A percentile compares a stretch with the other conserved stretches of the same genome.
These are phyloP conservation scores for Mechanitis messenoides DNA, from an alignment of 2,888 invertebrate genomes.

Conservation along the genomic window DNA sequence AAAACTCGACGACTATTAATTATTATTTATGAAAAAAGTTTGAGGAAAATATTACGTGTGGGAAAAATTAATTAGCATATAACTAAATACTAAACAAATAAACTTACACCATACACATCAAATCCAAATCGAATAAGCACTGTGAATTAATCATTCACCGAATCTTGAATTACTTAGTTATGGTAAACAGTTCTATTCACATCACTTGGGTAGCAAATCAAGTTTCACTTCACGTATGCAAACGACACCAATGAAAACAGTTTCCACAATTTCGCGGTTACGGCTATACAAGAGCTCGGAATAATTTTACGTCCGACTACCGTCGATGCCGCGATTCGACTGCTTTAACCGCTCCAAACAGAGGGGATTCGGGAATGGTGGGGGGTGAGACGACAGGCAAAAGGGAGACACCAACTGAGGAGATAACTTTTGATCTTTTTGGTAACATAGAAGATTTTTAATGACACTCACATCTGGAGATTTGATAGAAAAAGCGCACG, in stretches of 20 bases:
- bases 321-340: conserved; percentile 57
- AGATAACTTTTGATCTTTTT: conserved; percentile 77
- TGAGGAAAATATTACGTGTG: not conserved
- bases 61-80: conserved; percentile 3
- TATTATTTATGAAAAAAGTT: not conserved
- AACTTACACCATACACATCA: conserved; percentile 30
- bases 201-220: conserved; percentile 56
- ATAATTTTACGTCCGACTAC: conserved; percentile 44
- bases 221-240: conserved; percentile 68
- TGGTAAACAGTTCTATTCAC: conserved; percentile 42
- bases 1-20: no score
- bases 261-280: conserved; percentile 57
- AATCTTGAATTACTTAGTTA: conserved; percentile 27
- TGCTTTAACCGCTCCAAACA: conserved; percentile 42
- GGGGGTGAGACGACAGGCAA: conserved; percentile 51
- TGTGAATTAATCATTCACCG: conserved; percentile 30
- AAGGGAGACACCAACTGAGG: conserved; percentile 57
- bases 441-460: conserved; percentile 70
- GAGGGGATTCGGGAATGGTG: conserved; percentile 44
- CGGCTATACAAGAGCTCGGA: conserved; percentile 31
- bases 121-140: conserved; percentile 30
- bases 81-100: conserved; percentile 10
- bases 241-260: conserved; percentile 63
- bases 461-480: conserved; percentile 73
- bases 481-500: conserved; percentile 67